Percentiles rank a stretch among this genome's conserved stretches.
These are phyloP conservation scores for crab-eating macaque (Macaca fascicularis) DNA, from an alignment of 2,113 vertebrate species.

Conservation along the genomic window DNA sequence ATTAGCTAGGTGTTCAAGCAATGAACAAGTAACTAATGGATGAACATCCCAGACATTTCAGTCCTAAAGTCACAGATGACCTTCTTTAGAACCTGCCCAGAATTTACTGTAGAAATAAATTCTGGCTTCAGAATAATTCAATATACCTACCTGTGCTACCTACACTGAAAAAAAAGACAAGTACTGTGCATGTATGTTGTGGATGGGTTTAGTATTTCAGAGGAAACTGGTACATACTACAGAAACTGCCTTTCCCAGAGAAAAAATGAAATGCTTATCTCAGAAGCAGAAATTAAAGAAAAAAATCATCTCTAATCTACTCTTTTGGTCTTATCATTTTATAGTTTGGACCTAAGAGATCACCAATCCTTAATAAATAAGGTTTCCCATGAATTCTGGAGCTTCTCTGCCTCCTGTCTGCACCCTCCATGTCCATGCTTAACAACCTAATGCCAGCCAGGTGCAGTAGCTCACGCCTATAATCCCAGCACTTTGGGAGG, in stretches of 20 bases:
- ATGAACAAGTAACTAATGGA: not conserved
- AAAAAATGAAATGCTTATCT: not conserved
- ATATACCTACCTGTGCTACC: not conserved
- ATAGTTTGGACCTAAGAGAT: not conserved
- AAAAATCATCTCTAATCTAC: not conserved
- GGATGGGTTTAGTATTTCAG: not conserved
- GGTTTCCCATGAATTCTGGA: not conserved
- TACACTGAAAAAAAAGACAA: not conserved
- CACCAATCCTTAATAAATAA: not conserved
- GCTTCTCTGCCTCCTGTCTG: not conserved
- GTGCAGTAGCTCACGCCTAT: too few species aligned
- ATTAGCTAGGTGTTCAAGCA: constrained; percentile 9
- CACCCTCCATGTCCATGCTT: not conserved
- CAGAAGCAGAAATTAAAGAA: constrained; percentile 14
- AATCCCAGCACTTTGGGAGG: too few species aligned
- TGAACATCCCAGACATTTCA: not conserved
- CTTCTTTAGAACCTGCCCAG: not conserved
- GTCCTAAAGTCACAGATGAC: not conserved
- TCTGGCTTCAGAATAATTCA: not conserved
- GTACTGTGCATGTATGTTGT: not conserved
- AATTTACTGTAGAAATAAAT: constrained; percentile 17
- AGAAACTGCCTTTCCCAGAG: constrained; percentile 12
- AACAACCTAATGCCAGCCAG: not conserved
- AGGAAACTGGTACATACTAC: not conserved
- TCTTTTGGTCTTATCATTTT: not conserved